These are phyloP conservation scores for Glyptemys insculpta DNA, from an alignment of 2,797 vertebrate species.

Conservation along the genomic window DNA sequence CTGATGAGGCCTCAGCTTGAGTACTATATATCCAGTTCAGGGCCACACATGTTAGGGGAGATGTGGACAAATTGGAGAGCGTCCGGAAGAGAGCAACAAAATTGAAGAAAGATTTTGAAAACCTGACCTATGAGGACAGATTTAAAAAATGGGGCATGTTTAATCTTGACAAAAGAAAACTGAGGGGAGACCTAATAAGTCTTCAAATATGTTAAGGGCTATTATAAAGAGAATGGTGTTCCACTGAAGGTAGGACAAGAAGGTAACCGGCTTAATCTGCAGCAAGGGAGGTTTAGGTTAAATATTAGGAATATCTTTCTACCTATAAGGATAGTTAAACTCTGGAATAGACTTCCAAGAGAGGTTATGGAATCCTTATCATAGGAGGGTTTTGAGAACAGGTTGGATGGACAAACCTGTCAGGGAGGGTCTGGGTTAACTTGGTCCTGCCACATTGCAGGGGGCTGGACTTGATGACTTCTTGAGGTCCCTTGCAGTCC, in stretches of 20 bases:
- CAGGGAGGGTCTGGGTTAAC: neutral
- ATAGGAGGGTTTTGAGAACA: neutral
- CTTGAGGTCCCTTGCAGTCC: neutral
- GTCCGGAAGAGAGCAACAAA: neutral
- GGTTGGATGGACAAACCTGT: neutral
- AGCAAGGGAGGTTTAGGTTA: neutral
- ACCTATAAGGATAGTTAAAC: neutral
- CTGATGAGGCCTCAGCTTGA: neutral
- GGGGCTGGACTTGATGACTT: neutral
- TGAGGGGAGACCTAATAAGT: neutral
- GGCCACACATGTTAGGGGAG: neutral
- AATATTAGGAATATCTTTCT: neutral
- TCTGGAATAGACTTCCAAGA: neutral
- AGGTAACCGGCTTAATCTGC: neutral
- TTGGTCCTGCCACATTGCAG: neutral
- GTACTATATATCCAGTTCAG: neutral
- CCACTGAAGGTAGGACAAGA: neutral
- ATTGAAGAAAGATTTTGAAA: neutral
- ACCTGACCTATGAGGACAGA: neutral
- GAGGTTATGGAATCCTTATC: neutral
- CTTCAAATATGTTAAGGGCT: neutral
- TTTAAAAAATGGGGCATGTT: neutral
- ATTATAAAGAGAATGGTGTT: neutral
- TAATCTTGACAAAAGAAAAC: neutral
- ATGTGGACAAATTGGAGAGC: neutral